A percentile compares a stretch with the other conserved stretches of the same genome.
Conservation (phyloP, 2,113 vertebrate genomes). For the Nematolebias whitei region DNA sequence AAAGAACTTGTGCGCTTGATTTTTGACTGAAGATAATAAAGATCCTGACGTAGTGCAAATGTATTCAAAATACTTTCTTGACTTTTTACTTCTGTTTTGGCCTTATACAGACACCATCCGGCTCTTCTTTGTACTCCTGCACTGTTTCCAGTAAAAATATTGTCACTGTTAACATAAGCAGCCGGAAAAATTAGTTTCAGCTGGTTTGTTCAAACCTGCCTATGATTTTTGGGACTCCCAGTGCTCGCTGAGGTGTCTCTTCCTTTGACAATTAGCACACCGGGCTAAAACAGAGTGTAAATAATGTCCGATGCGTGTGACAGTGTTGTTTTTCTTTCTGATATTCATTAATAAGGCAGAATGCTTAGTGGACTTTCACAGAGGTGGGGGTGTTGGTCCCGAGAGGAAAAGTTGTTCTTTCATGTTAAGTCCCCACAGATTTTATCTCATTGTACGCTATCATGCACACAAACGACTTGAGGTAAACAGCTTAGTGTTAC, state of each 20-base stretch:
- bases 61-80: constrained; percentile 76
- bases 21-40: constrained; percentile 70
- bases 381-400: constrained; percentile 65
- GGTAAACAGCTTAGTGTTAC: constrained; percentile 81
- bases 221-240: constrained; percentile 44
- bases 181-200: constrained; percentile 79
- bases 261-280: constrained; percentile 76
- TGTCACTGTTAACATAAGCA: constrained; percentile 81
- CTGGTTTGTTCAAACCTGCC: constrained; percentile 65
- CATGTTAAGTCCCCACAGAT: constrained; percentile 80
- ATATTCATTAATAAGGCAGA: constrained; percentile 80
- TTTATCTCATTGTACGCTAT: constrained; percentile 79
- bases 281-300: constrained; percentile 71
- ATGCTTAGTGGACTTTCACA: constrained; percentile 69
- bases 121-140: constrained; percentile 61
- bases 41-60: constrained; percentile 56
- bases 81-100: constrained; percentile 76
- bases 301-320: constrained; percentile 71
- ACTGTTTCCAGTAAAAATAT: constrained; percentile 80
- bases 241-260: constrained; percentile 71
- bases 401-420: constrained; percentile 78
- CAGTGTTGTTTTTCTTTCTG: constrained; percentile 80
- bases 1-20: constrained; percentile 43
- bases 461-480: constrained; percentile 80
- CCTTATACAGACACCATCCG: constrained; percentile 81